These are phyloP conservation scores for Laticauda laticaudata DNA, from an alignment of 2,113 vertebrate species.

Conservation along the genomic window DNA sequence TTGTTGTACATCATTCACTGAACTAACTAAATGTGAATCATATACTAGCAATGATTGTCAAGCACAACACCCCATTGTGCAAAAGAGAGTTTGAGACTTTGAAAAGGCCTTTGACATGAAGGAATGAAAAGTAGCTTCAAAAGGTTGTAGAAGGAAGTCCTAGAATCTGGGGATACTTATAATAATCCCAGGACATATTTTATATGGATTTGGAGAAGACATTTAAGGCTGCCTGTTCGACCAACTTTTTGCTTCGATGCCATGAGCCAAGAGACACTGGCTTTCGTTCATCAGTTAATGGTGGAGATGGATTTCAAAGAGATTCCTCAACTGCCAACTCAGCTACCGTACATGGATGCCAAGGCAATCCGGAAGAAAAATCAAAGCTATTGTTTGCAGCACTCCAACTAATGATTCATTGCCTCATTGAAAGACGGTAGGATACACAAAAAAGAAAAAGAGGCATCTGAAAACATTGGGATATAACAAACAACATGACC, in stretches of 20 bases:
- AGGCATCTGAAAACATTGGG: neutral
- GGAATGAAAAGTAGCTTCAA: neutral
- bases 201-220: slow-evolving; percentile 4
- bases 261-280: slow-evolving; percentile 1
- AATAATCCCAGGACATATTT: slow-evolving; percentile 6
- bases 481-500: neutral
- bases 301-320: slow-evolving; percentile 14
- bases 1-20: slow-evolving; percentile 13
- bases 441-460: neutral
- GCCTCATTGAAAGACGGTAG: slow-evolving; percentile 6
- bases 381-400: neutral
- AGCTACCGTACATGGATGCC: neutral
- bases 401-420: slow-evolving; percentile 23
- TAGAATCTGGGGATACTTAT: neutral
- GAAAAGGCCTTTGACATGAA: slow-evolving; percentile 20
- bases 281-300: neutral
- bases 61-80: accelerated
- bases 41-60: slow-evolving; percentile 3
- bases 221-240: slow-evolving; percentile 11
- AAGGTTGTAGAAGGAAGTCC: neutral
- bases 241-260: neutral
- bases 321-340: slow-evolving; percentile 10
- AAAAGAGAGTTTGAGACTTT: slow-evolving; percentile 13
- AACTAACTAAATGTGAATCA: slow-evolving; percentile 20
- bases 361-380: slow-evolving; percentile 21